phyloP scores from a whole-genome alignment of 2,797 vertebrate genomes.

The Nasua narica region DNA sequence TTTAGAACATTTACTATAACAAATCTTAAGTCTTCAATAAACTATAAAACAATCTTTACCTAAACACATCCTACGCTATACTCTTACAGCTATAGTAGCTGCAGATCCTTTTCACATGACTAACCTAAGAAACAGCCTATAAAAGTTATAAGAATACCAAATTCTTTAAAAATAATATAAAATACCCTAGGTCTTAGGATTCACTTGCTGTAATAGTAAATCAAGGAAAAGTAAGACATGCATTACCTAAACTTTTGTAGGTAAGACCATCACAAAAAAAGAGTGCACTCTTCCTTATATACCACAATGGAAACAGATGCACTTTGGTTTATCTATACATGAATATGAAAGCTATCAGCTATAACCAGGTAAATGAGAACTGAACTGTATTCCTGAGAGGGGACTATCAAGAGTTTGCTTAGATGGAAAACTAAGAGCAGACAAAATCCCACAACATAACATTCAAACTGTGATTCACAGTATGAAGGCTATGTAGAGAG shows the following conservation, averaged over 20 bases:
- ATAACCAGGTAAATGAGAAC: not conserved
- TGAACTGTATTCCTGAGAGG: constrained; percentile 2
- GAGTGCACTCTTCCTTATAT: not conserved
- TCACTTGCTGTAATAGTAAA: constrained; percentile 13
- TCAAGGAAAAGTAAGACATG: not conserved
- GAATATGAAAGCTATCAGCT: not conserved
- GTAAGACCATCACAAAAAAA: not conserved
- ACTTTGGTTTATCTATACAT: not conserved
- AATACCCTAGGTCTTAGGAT: not conserved
- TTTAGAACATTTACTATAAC: not conserved
- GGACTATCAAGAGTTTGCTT: not conserved
- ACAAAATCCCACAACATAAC: not conserved
- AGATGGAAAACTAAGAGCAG: not conserved
- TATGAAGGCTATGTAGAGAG: not conserved
- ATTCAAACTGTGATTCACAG: not conserved
- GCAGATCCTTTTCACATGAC: not conserved
- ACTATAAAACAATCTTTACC: constrained; percentile 5
- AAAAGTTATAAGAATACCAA: not conserved
- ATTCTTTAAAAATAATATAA: not conserved
- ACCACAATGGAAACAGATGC: not conserved
- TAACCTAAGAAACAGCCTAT: not conserved
- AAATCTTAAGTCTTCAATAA: not conserved
- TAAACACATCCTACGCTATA: not conserved
- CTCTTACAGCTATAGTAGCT: not conserved
- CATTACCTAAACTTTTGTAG: not conserved